A percentile compares a stretch with the other conserved stretches of the same genome.
phyloP scores from a whole-genome alignment of 1,140 invertebrate genomes.

The Drosophila nasuta region DNA sequence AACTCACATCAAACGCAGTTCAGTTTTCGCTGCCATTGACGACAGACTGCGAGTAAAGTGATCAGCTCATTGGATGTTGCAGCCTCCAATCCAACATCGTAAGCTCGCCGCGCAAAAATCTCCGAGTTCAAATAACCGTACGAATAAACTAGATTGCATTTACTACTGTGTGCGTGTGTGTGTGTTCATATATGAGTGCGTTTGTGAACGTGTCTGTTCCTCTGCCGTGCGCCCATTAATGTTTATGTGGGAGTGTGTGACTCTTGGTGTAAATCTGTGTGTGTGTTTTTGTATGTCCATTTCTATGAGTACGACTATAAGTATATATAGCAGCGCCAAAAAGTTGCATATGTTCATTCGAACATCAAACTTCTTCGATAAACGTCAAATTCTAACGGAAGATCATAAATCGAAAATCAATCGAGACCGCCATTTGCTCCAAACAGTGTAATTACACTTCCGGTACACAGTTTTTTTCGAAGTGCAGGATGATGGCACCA shows the following conservation, averaged over 20 bases:
- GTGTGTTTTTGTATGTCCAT: slow-evolving; percentile 38
- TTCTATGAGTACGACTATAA: slow-evolving; percentile 48
- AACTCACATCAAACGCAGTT: slow-evolving; percentile 66
- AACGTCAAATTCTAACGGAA: slow-evolving; percentile 46
- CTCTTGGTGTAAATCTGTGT: slow-evolving; percentile 1
- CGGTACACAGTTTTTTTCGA: slow-evolving; percentile 35
- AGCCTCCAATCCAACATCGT: slow-evolving; percentile 30
- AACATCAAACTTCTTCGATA: slow-evolving; percentile 56
- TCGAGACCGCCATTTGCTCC: slow-evolving; percentile 44
- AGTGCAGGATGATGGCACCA: not conserved
- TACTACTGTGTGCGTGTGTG: slow-evolving; percentile 38
- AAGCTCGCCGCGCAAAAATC: slow-evolving; percentile 55
- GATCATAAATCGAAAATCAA: slow-evolving; percentile 17
- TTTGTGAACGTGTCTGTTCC: not conserved
- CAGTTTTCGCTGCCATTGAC: slow-evolving; percentile 60
- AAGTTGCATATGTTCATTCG: slow-evolving; percentile 73
- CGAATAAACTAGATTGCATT: slow-evolving; percentile 78
- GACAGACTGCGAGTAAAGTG: slow-evolving; percentile 45
- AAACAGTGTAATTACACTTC: slow-evolving; percentile 43
- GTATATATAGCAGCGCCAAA: slow-evolving; percentile 77
- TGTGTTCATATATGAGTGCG: slow-evolving; percentile 24
- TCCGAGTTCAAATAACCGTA: slow-evolving; percentile 74
- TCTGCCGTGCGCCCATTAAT: slow-evolving; percentile 9
- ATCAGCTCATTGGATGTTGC: slow-evolving; percentile 32
- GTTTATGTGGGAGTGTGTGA: slow-evolving; percentile 10